Evolutionary conservation across 2,113 vertebrate species (phyloP).

Genomic region (Nanger granti): DNA sequence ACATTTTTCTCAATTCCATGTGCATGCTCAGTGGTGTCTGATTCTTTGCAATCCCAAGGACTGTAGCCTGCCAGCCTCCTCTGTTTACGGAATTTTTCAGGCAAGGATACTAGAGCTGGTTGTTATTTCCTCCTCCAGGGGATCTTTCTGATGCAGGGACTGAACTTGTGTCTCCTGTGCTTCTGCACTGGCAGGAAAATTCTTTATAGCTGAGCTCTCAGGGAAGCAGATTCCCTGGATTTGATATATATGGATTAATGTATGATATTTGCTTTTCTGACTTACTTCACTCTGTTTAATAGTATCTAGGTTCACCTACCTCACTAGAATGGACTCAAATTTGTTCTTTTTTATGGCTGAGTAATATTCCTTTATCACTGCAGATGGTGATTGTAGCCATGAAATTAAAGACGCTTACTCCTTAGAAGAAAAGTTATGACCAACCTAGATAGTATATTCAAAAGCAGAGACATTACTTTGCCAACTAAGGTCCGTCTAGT

Average conservation of each 20-base stretch:
- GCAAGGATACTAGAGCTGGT: background rate
- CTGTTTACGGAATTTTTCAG: background rate
- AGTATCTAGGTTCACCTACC: background rate
- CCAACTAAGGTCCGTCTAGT: no score
- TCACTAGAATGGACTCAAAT: background rate
- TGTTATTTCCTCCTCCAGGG: background rate
- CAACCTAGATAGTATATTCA: no score
- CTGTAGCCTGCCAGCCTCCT: background rate
- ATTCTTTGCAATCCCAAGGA: background rate
- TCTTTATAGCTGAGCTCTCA: background rate
- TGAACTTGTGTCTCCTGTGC: background rate
- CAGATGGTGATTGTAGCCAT: no score
- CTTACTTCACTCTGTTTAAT: background rate
- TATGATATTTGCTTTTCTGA: background rate
- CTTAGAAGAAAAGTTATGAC: no score
- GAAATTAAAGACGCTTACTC: no score
- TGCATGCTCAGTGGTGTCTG: background rate
- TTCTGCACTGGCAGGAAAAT: background rate
- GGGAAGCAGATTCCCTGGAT: background rate
- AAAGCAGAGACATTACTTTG: no score
- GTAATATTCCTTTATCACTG: background rate
- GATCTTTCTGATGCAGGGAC: background rate
- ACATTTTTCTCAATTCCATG: background rate
- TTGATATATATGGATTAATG: background rate
- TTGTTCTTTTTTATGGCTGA: background rate